Percentiles rank a stretch among this genome's conserved stretches.
Evolutionary conservation across 2,888 invertebrate species (phyloP).

Genomic region (Drosophila mimica): DNA sequence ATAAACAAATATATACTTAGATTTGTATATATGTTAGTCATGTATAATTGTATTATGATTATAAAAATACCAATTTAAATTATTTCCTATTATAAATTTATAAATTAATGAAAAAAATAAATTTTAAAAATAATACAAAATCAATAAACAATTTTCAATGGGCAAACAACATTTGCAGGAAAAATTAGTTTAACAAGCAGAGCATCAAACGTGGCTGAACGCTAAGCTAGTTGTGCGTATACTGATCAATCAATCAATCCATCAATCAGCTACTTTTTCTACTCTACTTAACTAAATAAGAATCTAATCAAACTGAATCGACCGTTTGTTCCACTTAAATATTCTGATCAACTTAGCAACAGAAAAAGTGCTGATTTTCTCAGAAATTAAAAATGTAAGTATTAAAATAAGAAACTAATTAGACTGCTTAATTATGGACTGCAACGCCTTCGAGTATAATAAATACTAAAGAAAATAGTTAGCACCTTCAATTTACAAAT

Average conservation of each 20-base stretch:
- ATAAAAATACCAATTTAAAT: slow-evolving; percentile 55
- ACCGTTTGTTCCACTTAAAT: neutral
- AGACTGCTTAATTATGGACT: neutral
- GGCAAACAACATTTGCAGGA: neutral
- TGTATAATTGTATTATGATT: slow-evolving; percentile 2
- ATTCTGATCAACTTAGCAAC: neutral
- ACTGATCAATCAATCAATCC: no score
- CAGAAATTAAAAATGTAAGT: neutral
- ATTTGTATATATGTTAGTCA: neutral
- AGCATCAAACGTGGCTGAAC: neutral
- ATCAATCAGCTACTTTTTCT: neutral
- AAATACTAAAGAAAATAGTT: neutral
- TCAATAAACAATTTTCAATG: neutral
- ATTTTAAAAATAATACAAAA: slow-evolving; percentile 23
- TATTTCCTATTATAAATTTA: slow-evolving; percentile 32
- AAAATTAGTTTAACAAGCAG: neutral
- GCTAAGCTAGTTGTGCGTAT: no score
- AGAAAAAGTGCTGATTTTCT: neutral
- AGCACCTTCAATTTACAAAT: neutral
- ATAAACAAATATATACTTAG: neutral
- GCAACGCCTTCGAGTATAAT: neutral
- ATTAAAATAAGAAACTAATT: neutral
- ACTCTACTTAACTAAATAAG: no score
- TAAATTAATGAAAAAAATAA: slow-evolving; percentile 7
- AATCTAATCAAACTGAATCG: no score